A percentile compares a stretch with the other conserved stretches of the same genome.
Conservation (phyloP, 2,888 invertebrate genomes). For the Protophormia terraenovae region DNA sequence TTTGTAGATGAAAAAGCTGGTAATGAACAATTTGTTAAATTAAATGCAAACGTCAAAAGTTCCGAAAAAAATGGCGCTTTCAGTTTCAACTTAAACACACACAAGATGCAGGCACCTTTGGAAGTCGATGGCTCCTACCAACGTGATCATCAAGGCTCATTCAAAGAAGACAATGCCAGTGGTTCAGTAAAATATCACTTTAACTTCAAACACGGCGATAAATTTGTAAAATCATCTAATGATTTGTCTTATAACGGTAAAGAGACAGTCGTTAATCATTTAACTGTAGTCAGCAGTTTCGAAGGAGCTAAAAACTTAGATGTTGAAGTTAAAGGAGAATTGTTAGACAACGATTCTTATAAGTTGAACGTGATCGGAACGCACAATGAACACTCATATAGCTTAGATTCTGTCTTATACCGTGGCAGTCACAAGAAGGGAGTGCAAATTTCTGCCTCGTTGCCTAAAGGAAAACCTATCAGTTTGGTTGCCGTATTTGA, state of each 20-base stretch:
- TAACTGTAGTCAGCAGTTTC: slow-evolving; percentile 81
- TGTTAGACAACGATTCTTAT: slow-evolving; percentile 79
- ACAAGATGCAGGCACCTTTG: slow-evolving; percentile 71
- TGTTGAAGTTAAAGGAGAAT: slow-evolving; percentile 79
- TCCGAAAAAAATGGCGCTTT: slow-evolving; percentile 73
- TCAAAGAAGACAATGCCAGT: slow-evolving; percentile 62
- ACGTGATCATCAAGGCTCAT: slow-evolving; percentile 71
- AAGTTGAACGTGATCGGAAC: slow-evolving; percentile 81
- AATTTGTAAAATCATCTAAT: slow-evolving; percentile 80
- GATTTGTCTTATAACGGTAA: slow-evolving; percentile 75
- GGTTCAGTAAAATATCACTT: slow-evolving; percentile 72
- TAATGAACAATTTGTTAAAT: slow-evolving; percentile 70
- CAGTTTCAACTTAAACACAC: slow-evolving; percentile 71
- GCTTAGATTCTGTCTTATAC: slow-evolving; percentile 82
- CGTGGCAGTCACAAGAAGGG: slow-evolving; percentile 83
- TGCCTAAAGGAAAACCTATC: slow-evolving; percentile 81
- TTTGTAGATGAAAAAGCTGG: slow-evolving; percentile 71
- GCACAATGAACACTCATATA: slow-evolving; percentile 84
- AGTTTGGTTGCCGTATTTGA: slow-evolving; percentile 76
- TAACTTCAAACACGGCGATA: slow-evolving; percentile 74
- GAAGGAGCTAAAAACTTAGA: slow-evolving; percentile 83
- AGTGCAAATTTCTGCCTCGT: slow-evolving; percentile 83
- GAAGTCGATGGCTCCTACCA: slow-evolving; percentile 75
- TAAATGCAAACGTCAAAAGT: slow-evolving; percentile 72
- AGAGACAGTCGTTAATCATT: slow-evolving; percentile 81